Conservation (phyloP, 2,888 invertebrate genomes). For the Sinopyrophorus schimmeli region DNA sequence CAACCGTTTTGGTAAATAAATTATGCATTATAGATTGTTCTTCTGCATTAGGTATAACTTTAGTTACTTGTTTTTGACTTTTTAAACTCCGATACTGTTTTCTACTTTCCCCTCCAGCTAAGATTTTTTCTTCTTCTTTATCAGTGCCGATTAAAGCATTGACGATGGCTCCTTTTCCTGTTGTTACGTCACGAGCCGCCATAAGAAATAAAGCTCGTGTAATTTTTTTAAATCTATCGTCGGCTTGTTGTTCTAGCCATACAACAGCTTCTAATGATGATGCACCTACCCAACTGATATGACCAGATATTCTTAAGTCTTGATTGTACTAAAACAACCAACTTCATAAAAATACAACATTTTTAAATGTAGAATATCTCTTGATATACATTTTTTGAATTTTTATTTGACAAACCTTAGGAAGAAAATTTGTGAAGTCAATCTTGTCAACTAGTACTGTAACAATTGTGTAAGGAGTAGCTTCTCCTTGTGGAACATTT, state of each 20-base stretch:
- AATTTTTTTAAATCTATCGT: slow-evolving; percentile 50
- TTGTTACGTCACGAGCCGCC: slow-evolving; percentile 70
- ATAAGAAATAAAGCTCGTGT: slow-evolving; percentile 71
- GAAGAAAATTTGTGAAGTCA: slow-evolving; percentile 17
- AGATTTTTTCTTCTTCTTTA: slow-evolving; percentile 63
- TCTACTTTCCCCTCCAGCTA: slow-evolving; percentile 62
- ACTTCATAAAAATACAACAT: too few species aligned
- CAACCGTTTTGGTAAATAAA: slow-evolving; percentile 65
- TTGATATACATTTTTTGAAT: too few species aligned
- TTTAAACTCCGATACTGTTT: slow-evolving; percentile 58
- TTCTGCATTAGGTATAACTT: slow-evolving; percentile 65
- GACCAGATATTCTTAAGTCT: slow-evolving; percentile 72
- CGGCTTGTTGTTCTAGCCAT: slow-evolving; percentile 65
- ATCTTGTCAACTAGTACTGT: slow-evolving; percentile 72
- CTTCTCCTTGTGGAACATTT: slow-evolving; percentile 57
- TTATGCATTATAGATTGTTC: slow-evolving; percentile 71
- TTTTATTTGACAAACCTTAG: too few species aligned
- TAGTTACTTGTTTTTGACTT: slow-evolving; percentile 63
- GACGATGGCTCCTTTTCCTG: slow-evolving; percentile 60
- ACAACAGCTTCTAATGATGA: slow-evolving; percentile 76
- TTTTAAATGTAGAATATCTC: too few species aligned
- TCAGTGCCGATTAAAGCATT: slow-evolving; percentile 63
- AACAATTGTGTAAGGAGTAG: slow-evolving; percentile 68
- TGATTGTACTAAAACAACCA: slow-evolving; percentile 57
- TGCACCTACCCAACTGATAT: slow-evolving; percentile 74